Percentiles rank a stretch among this genome's conserved stretches.
These are phyloP conservation scores for Camponotus floridanus DNA, from an alignment of 1,140 invertebrate species.

Conservation along the genomic window DNA sequence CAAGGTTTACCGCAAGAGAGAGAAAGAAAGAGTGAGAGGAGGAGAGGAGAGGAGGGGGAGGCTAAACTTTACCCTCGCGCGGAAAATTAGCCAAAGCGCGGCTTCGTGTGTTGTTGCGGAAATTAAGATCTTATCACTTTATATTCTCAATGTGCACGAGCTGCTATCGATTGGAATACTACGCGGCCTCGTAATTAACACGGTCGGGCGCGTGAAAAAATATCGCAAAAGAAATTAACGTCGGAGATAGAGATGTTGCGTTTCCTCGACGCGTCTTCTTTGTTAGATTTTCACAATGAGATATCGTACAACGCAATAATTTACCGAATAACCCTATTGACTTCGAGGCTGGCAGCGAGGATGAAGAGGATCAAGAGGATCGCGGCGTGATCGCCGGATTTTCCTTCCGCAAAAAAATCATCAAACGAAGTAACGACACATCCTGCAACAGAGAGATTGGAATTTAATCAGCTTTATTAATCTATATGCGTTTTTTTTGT, in stretches of 20 bases:
- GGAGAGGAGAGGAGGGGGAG: background rate
- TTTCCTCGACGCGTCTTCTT: slow-evolving; percentile 13
- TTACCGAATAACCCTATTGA: slow-evolving; percentile 53
- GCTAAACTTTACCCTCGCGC: slow-evolving; percentile 31
- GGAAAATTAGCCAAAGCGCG: slow-evolving; percentile 51
- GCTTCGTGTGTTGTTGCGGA: slow-evolving; percentile 19
- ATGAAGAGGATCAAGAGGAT: background rate
- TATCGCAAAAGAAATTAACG: slow-evolving; percentile 56
- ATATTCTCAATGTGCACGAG: slow-evolving; percentile 32
- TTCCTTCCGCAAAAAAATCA: background rate
- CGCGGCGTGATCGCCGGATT: slow-evolving; percentile 33
- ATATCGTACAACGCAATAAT: slow-evolving; percentile 39
- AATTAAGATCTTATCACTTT: slow-evolving; percentile 56
- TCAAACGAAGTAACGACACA: slow-evolving; percentile 10
- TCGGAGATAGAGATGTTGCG: slow-evolving; percentile 51
- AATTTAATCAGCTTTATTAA: slow-evolving; percentile 16
- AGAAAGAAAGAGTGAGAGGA: background rate
- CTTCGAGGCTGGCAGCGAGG: slow-evolving; percentile 9
- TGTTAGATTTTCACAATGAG: slow-evolving; percentile 43
- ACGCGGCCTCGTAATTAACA: slow-evolving; percentile 47
- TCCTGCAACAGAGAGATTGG: background rate
- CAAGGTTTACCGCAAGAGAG: slow-evolving; percentile 41
- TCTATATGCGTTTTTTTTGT: background rate
- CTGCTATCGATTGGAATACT: slow-evolving; percentile 46
- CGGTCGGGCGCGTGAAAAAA: slow-evolving; percentile 41